Evolutionary conservation across 2,113 vertebrate species (phyloP).

Genomic region (Psammodynastes pulverulentus): DNA sequence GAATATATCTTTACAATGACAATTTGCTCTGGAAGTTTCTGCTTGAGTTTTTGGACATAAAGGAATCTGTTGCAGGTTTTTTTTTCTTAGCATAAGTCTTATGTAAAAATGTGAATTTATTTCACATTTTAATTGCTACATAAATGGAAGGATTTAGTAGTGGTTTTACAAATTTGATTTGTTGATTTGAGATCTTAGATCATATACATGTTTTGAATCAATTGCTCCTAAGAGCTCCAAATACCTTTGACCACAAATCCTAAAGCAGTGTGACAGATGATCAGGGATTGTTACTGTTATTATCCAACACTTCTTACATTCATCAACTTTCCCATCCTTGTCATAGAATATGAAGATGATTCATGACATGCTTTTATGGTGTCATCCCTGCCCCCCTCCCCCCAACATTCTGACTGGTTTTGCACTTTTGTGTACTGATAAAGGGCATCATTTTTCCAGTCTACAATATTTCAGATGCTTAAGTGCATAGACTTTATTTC

Average conservation of each 20-base stretch:
- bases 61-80: not conserved
- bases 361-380: not conserved
- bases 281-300: not conserved
- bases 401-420: not conserved
- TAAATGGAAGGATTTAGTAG: not conserved
- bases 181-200: not conserved
- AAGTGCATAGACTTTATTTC: not conserved
- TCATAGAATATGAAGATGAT: not conserved
- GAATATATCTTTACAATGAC: not conserved
- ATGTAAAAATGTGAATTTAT: not conserved
- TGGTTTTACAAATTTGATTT: not conserved
- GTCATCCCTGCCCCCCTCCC: not conserved
- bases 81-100: not conserved
- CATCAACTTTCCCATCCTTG: not conserved
- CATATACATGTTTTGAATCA: not conserved
- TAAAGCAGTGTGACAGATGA: not conserved
- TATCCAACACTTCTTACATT: not conserved
- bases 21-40: not conserved
- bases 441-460: not conserved
- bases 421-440: not conserved
- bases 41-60: not conserved
- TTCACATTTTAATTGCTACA: not conserved
- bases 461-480: not conserved
- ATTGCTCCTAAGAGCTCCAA: not conserved
- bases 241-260: not conserved